Evolutionary conservation across 2,888 invertebrate species (phyloP), one percentile per base, ranked within the genome.

Genomic region (Cerceris rybyensis): DNA sequence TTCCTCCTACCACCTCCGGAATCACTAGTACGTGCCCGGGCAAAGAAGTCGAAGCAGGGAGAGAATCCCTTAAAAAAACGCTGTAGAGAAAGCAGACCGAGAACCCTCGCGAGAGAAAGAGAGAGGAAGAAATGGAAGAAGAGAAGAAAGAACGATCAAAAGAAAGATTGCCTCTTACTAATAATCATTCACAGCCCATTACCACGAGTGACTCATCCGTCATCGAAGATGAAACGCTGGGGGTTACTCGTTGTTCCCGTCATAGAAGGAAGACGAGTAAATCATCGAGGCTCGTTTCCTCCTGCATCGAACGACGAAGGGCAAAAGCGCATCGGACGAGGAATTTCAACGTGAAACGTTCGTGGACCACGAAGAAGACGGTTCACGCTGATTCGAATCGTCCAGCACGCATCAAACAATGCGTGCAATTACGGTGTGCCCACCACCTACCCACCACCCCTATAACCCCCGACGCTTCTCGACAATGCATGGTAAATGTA

Each of bases 401-500:
- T 87, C 89, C 87, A 85, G 86, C 80, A 78, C 77, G 88, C 82
- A 86, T 91, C 91, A 91, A 91, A 92, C 91, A 92, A 92, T 92
- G 90, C 90, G 82, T 86, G 91, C 91, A 91, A 92, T 91, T 91
- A 91, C 91, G 90, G 82, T 85, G 85, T 85, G 86, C 84, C 88
- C 85, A 82, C 83, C 86, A 80, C 78, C 75, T 67, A 39, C 66
- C 60, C 70, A 73, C 73, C 74, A 78, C 77, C 72, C 81, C 87
- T 1, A 28, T 28, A 28, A 28, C 80, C 86, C 86, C 83, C 84
- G 83, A 81, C 88, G 89, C 88, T 87, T 90, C 85, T 83, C 89
- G 81, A 91, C 90, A 91, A 91, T 90, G 83, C 86, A 80, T 80
- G 76, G 85, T 88, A 89, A 91, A 91, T 91, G 89, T 86, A 90